These are phyloP conservation scores for Manis javanica DNA, from an alignment of 2,797 vertebrate species.

Conservation along the genomic window DNA sequence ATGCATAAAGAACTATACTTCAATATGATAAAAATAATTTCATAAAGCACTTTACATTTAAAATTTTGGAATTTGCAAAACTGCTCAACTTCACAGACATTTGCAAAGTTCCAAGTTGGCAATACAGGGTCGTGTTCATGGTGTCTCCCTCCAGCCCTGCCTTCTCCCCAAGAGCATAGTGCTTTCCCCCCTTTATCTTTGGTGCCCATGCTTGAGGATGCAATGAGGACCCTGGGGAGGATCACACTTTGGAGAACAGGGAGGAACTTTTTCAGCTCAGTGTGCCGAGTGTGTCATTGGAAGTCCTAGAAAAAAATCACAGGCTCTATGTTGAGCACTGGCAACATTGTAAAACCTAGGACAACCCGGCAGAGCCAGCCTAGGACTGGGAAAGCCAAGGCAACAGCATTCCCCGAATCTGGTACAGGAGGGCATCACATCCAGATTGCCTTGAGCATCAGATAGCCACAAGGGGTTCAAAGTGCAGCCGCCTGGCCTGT, in stretches of 20 bases:
- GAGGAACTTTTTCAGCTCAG: background rate
- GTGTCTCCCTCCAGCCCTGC: background rate
- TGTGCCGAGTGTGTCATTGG: background rate
- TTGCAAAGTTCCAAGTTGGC: background rate
- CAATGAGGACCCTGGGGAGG: background rate
- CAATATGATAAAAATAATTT: conserved; percentile 5
- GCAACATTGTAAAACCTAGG: background rate
- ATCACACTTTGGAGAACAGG: background rate
- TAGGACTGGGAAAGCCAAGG: background rate
- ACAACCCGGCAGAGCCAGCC: background rate
- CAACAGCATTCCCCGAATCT: background rate
- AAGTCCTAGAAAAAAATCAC: background rate
- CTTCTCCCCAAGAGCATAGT: background rate
- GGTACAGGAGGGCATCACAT: background rate
- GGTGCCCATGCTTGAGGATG: background rate
- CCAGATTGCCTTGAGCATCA: background rate
- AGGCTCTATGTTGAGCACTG: background rate
- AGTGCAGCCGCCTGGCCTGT: background rate
- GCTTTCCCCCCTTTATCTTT: background rate
- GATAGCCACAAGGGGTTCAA: background rate
- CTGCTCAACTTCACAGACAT: background rate
- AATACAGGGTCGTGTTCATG: background rate
- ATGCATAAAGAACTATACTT: background rate
- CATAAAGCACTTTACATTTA: background rate
- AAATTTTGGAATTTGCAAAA: conserved; percentile 20